Conservation (phyloP, 2,888 invertebrate species). For the Crepidodera aurea region DNA sequence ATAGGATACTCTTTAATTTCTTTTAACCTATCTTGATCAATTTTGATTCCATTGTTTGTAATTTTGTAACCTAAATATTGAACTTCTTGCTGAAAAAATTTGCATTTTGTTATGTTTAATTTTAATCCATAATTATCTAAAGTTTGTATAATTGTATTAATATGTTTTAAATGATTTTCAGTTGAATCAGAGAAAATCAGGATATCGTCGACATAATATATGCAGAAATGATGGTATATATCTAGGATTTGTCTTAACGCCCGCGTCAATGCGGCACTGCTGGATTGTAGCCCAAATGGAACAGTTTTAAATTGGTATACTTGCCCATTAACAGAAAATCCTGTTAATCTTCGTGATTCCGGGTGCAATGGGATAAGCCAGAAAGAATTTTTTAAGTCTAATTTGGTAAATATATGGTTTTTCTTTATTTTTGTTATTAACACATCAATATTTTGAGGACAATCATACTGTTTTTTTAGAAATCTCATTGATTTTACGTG, state of each 20-base stretch:
- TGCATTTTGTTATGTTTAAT: slow-evolving; percentile 21
- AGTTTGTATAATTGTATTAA: slow-evolving; percentile 10
- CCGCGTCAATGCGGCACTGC: background rate
- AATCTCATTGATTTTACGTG: background rate
- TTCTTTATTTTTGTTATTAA: slow-evolving; percentile 7
- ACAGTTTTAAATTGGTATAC: slow-evolving; percentile 1
- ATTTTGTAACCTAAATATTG: slow-evolving; percentile 20
- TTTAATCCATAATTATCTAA: slow-evolving; percentile 22
- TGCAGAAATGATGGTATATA: slow-evolving; percentile 3
- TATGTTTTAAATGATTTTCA: slow-evolving; percentile 11
- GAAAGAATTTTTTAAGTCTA: background rate
- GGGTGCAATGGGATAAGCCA: background rate
- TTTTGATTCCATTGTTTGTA: slow-evolving; percentile 4
- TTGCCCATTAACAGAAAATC: slow-evolving; percentile 1
- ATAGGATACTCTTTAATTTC: slow-evolving; percentile 14
- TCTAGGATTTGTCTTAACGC: slow-evolving; percentile 4
- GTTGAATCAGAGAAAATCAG: slow-evolving; percentile 7
- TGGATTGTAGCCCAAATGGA: slow-evolving; percentile 14
- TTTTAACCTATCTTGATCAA: slow-evolving; percentile 14
- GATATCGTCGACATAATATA: slow-evolving; percentile 25
- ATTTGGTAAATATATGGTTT: background rate
- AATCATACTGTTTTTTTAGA: slow-evolving; percentile 10
- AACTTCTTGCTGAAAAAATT: slow-evolving; percentile 19
- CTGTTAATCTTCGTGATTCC: background rate
- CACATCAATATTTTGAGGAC: slow-evolving; percentile 11